phyloP scores from a whole-genome alignment of 2,888 invertebrate species.

The Andrena bicolor region DNA sequence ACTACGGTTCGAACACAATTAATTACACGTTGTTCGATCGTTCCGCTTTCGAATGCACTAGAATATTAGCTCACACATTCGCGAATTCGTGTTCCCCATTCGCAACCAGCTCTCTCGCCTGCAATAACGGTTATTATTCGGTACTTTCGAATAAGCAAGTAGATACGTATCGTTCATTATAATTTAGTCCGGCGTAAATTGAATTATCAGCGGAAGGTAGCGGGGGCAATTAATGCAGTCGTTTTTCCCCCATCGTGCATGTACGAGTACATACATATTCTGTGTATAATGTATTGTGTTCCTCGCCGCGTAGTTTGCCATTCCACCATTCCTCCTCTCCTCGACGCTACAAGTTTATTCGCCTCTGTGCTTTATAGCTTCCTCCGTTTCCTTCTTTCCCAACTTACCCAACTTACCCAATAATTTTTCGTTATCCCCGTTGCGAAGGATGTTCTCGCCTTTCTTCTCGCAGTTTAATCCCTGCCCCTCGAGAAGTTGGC shows the following conservation, averaged over 20 bases:
- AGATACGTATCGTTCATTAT: not conserved
- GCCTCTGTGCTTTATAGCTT: constrained; percentile 13
- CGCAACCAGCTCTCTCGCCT: not conserved
- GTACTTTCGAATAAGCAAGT: constrained; percentile 11
- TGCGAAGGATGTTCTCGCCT: not conserved
- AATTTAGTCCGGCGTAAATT: constrained; percentile 15
- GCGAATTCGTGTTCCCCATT: constrained; percentile 12
- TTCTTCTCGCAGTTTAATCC: constrained; percentile 30
- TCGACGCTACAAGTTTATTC: constrained; percentile 16
- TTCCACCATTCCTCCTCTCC: not conserved
- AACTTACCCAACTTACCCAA: constrained; percentile 30
- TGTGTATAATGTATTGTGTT: not conserved
- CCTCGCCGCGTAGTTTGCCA: not conserved
- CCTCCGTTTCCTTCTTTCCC: not conserved
- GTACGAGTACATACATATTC: not conserved
- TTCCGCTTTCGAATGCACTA: constrained; percentile 4
- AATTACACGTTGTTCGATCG: constrained; percentile 36
- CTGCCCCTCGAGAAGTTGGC: not conserved
- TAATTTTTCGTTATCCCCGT: constrained; percentile 47
- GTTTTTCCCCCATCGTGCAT: not conserved
- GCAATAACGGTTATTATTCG: constrained; percentile 20
- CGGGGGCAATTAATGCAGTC: constrained; percentile 9
- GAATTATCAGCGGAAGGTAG: constrained; percentile 6
- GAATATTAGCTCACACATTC: not conserved
- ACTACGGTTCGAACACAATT: constrained; percentile 14